phyloP scores from a whole-genome alignment of 2,113 vertebrate species.

The Emydura subglobosa region DNA sequence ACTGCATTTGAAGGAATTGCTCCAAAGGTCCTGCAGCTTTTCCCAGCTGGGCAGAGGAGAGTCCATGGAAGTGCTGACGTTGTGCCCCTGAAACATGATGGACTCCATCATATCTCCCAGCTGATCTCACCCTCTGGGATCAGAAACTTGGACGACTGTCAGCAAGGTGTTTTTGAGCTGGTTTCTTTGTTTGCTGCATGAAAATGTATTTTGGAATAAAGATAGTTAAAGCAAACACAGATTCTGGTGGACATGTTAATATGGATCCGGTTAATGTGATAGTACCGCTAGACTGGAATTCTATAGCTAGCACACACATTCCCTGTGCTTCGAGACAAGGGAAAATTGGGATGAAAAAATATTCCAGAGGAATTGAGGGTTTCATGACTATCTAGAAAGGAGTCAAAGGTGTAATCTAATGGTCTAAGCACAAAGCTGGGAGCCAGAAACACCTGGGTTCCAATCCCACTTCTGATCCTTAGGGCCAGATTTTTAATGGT shows the following conservation, averaged over 20 bases:
- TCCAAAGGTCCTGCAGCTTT: background rate
- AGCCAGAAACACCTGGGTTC: background rate
- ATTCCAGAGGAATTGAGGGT: background rate
- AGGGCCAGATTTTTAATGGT: no score
- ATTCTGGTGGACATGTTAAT: background rate
- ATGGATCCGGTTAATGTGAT: background rate
- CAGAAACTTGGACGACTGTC: background rate
- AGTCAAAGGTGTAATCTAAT: background rate
- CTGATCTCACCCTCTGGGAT: background rate
- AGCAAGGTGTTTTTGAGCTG: background rate
- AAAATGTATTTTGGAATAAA: conserved; percentile 9
- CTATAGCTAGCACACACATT: background rate
- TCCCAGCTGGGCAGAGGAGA: background rate
- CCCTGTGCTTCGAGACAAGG: background rate
- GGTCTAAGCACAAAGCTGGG: background rate
- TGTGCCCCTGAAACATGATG: background rate
- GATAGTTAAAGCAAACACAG: background rate
- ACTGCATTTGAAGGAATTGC: no score
- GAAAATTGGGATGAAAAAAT: background rate
- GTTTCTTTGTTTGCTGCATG: background rate
- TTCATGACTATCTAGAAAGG: background rate
- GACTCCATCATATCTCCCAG: background rate
- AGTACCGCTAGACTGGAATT: background rate
- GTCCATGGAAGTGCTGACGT: background rate
- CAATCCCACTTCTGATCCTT: background rate